Percentiles rank a stretch among this genome's conserved stretches.
Conservation (phyloP, 2,888 invertebrate species). For the Rhamphomyia laevipes region DNA sequence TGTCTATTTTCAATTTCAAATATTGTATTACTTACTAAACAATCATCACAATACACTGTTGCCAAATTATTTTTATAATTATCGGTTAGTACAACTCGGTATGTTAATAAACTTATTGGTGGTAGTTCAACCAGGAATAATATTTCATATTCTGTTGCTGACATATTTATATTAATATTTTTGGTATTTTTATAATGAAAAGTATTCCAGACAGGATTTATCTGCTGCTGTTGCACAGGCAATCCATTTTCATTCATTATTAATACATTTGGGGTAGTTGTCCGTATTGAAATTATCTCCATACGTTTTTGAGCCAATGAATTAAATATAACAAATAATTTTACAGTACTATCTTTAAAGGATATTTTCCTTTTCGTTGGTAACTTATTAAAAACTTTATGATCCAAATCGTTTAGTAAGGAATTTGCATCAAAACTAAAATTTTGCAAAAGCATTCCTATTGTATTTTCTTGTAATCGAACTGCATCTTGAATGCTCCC, state of each 20-base stretch:
- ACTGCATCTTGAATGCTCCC: constrained; percentile 70
- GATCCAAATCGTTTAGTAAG: constrained; percentile 52
- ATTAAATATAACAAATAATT: constrained; percentile 65
- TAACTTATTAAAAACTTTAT: constrained; percentile 68
- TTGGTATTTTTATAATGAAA: constrained; percentile 32
- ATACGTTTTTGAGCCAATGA: constrained; percentile 65
- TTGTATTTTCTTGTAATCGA: constrained; percentile 61
- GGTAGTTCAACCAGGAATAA: constrained; percentile 71
- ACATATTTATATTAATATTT: constrained; percentile 25
- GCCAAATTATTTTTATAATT: constrained; percentile 38
- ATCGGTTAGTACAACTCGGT: constrained; percentile 40
- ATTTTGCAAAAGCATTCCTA: constrained; percentile 45
- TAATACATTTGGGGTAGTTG: constrained; percentile 58
- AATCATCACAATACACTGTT: constrained; percentile 44
- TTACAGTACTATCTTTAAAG: constrained; percentile 41
- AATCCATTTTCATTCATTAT: constrained; percentile 53
- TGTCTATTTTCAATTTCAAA: constrained; percentile 56
- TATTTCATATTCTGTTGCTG: constrained; percentile 49
- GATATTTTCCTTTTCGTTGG: constrained; percentile 61
- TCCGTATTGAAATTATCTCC: constrained; percentile 61
- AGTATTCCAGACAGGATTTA: constrained; percentile 72
- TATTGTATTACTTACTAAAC: constrained; percentile 36
- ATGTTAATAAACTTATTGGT: constrained; percentile 62
- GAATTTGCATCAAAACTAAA: constrained; percentile 34
- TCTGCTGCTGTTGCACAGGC: constrained; percentile 54